Evolutionary conservation across 2,888 invertebrate species (phyloP).

Genomic region (Drosophila diplacantha): DNA sequence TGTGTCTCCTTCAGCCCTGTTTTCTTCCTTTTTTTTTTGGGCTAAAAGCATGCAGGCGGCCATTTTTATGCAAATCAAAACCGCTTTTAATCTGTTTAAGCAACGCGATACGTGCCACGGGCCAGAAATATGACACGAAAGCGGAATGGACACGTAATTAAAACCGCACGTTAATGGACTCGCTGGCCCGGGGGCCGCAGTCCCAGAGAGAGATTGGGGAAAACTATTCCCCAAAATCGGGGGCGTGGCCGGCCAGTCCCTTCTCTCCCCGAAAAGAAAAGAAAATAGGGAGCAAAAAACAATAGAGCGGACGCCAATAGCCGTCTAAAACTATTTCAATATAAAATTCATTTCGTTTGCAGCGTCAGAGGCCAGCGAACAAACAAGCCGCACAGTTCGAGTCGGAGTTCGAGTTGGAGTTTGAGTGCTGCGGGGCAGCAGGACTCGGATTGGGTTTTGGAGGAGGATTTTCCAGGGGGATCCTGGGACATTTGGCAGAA

Average conservation of each 20-base stretch:
- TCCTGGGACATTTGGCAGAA: constrained; percentile 28
- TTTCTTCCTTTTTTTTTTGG: not conserved
- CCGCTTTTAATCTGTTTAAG: constrained; percentile 63
- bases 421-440: not conserved
- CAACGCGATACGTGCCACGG: constrained; percentile 38
- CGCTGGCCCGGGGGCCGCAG: constrained; percentile 17
- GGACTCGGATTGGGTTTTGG: not conserved
- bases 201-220: not conserved
- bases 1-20: constrained; percentile 3
- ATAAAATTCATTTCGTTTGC: constrained; percentile 68
- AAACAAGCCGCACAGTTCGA: constrained; percentile 27
- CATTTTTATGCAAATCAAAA: constrained; percentile 67
- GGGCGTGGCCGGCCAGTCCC: not conserved
- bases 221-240: constrained; percentile 23
- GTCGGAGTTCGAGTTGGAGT: constrained; percentile 4
- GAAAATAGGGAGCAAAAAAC: not conserved
- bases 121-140: constrained; percentile 44
- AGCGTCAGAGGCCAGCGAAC: constrained; percentile 20
- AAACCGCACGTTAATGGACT: constrained; percentile 66
- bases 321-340: constrained; percentile 64
- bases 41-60: constrained; percentile 51
- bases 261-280: not conserved
- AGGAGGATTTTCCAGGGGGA: not conserved
- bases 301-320: constrained; percentile 41
- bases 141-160: constrained; percentile 67